phyloP scores from a whole-genome alignment of 2,797 vertebrate species.

The Coreius guichenoti region DNA sequence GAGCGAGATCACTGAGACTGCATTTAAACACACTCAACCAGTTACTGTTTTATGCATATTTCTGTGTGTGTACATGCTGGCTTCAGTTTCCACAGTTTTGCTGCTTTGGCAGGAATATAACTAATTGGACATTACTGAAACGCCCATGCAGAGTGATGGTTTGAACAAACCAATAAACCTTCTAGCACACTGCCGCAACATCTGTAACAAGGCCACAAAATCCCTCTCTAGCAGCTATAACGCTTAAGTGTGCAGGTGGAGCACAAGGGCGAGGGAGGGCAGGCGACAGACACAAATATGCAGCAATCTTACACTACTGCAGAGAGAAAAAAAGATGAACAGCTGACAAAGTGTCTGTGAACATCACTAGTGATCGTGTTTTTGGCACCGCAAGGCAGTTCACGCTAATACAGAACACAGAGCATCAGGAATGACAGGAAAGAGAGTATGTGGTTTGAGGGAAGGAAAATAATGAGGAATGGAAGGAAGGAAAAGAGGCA shows the following conservation, averaged over 20 bases:
- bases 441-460: constrained; percentile 33
- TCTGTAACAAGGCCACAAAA: constrained; percentile 26
- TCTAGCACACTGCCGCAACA: constrained; percentile 15
- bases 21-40: not conserved
- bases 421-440: constrained; percentile 41
- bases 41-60: not conserved
- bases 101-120: not conserved
- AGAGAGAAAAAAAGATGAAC: constrained; percentile 16
- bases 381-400: constrained; percentile 64
- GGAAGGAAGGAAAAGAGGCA: constrained; percentile 15
- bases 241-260: constrained; percentile 14
- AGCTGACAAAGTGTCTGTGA: constrained; percentile 33
- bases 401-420: constrained; percentile 3
- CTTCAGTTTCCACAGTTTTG: not conserved
- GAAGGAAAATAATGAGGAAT: constrained; percentile 35
- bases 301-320: constrained; percentile 6
- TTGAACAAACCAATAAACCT: not conserved
- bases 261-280: constrained; percentile 12
- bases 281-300: not conserved
- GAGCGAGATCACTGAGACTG: not conserved
- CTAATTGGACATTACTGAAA: constrained; percentile 9
- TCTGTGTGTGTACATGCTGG: not conserved
- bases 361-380: constrained; percentile 23
- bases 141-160: not conserved
- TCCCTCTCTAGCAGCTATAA: constrained; percentile 6